A percentile compares a stretch with the other conserved stretches of the same genome.
Evolutionary conservation across 2,888 invertebrate species (phyloP).

Genomic region (Meiosimyza decipiens): DNA sequence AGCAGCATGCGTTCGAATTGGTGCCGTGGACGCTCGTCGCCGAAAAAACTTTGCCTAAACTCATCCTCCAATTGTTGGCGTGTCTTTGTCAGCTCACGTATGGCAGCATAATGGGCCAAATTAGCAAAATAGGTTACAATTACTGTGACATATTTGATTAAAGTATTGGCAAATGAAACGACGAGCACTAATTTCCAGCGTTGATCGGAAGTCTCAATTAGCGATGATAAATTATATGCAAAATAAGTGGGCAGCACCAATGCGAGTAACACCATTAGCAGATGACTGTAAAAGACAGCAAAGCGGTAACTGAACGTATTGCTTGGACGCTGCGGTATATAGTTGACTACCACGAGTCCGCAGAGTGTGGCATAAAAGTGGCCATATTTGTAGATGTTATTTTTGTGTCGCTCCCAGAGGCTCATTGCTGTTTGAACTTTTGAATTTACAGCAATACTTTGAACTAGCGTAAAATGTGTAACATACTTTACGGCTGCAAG

Average conservation of each 20-base stretch:
- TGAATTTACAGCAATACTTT: background rate
- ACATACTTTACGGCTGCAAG: too few species aligned
- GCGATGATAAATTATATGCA: constrained; percentile 45
- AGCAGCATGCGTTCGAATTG: constrained; percentile 53
- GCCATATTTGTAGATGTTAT: constrained; percentile 54
- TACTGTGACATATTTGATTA: constrained; percentile 55
- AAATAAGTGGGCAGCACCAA: constrained; percentile 53
- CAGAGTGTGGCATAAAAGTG: constrained; percentile 55
- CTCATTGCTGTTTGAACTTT: constrained; percentile 35
- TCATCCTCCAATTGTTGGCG: constrained; percentile 50
- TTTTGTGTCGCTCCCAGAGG: constrained; percentile 56
- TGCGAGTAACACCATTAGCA: constrained; percentile 49
- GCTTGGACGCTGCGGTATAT: constrained; percentile 47
- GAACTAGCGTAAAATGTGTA: too few species aligned
- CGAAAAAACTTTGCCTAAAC: constrained; percentile 42
- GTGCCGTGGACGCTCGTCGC: constrained; percentile 38
- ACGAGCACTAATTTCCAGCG: constrained; percentile 52
- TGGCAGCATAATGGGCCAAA: constrained; percentile 49
- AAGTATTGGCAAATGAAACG: constrained; percentile 53
- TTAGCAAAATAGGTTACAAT: constrained; percentile 55
- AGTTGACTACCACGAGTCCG: constrained; percentile 56
- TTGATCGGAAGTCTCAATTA: constrained; percentile 47
- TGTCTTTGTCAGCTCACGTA: constrained; percentile 48
- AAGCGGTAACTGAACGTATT: constrained; percentile 38
- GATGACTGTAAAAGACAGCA: constrained; percentile 50